A percentile compares a stretch with the other conserved stretches of the same genome.
These are phyloP conservation scores for Drosophila simulans DNA, from an alignment of 1,140 invertebrate genomes.

Conservation along the genomic window DNA sequence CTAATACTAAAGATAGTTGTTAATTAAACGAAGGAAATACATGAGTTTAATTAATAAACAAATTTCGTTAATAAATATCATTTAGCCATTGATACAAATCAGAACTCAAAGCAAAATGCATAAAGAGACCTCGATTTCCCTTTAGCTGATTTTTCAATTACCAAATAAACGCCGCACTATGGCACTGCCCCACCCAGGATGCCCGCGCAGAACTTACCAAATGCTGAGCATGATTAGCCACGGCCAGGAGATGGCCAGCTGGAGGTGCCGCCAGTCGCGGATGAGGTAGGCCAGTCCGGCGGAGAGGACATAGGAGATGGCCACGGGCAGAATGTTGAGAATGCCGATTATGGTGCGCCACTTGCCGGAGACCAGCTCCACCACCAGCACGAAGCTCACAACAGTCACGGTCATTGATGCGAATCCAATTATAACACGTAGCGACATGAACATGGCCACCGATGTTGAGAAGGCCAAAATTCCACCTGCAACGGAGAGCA, in stretches of 20 bases:
- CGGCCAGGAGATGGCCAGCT: slow-evolving; percentile 89
- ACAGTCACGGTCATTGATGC: slow-evolving; percentile 88
- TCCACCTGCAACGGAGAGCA: slow-evolving; percentile 85
- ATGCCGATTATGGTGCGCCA: slow-evolving; percentile 90
- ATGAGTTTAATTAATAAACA: background rate
- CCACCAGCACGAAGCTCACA: slow-evolving; percentile 90
- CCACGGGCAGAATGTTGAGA: slow-evolving; percentile 89
- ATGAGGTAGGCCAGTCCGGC: slow-evolving; percentile 88
- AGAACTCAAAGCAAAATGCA: background rate
- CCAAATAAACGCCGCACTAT: background rate
- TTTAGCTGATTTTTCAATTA: background rate
- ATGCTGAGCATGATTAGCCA: slow-evolving; percentile 88
- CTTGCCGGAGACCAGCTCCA: slow-evolving; percentile 89
- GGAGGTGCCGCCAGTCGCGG: slow-evolving; percentile 89
- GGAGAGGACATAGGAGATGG: slow-evolving; percentile 89
- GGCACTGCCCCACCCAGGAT: background rate
- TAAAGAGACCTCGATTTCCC: slow-evolving; percentile 9
- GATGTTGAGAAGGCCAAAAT: slow-evolving; percentile 87
- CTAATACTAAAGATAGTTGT: background rate
- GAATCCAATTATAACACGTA: slow-evolving; percentile 88
- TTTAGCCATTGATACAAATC: background rate
- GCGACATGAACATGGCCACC: slow-evolving; percentile 88
- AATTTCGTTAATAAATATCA: background rate
- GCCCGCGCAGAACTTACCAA: slow-evolving; percentile 85
- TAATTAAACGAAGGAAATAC: background rate